Base-by-base conservation (phyloP, 2,113 vertebrate species). In the Otus sunia region DNA sequence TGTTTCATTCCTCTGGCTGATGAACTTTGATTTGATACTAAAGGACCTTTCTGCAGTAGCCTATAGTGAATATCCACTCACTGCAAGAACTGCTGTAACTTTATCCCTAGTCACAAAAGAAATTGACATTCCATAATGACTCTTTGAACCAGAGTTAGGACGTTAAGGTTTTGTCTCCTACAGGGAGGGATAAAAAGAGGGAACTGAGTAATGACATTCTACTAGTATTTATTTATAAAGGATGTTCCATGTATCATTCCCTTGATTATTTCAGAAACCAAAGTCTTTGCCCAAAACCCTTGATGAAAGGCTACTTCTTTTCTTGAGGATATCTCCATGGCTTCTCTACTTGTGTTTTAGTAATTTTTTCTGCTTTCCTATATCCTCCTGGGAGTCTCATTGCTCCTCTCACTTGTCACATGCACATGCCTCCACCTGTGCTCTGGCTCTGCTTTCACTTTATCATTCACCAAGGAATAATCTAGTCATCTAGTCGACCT, bases 361-460 rank as follows among this genome's bases (percentile, higher is more conserved):
- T 11, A 15, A 5, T 27, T 36, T 68, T 41, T 74, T 47, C 32
- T 62, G 59, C 20, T 55, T 14, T 73, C 4, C 27, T 62, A 1
- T 19, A 21, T 39, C 36, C 10, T 72, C 19, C 29, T 32, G 34
- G 20, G 17, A 87, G 3, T 64, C 16, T 80, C 39, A 76, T 10
- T 4, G 2, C 26, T 63, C 32, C 15, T 76, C 9, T 37, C 20
- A 19, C 1, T 36, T 15, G 6, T 49, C 19, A 20, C 2, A 21
- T 0, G 1, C 2, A 60, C 6, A 17, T 21, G 22, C 21, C 5
- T 58, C 26, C 34, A 41, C 11, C 9, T 1, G 0, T 30, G 11
- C 10, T 56, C 39, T 73, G 19, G 5, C 10, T 91, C 50, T 73
- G 36, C 9, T 84, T 80, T 39, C 22, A 8, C 47, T 62, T 68